Evolutionary conservation across 2,113 vertebrate species (phyloP).

Genomic region (Rhinopomastus cyanomelas): DNA sequence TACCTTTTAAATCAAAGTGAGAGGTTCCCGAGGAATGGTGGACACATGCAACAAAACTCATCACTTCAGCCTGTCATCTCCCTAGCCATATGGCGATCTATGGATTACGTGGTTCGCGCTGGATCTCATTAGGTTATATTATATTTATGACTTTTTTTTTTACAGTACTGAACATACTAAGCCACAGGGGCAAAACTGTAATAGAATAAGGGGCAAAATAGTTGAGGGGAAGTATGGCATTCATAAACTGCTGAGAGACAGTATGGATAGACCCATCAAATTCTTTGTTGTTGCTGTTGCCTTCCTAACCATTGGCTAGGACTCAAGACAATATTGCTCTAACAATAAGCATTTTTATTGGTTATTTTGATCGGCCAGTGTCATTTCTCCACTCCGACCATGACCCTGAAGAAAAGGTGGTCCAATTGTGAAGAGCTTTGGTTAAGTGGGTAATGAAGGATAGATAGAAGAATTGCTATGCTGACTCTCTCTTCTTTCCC

Average conservation of each 20-base stretch:
- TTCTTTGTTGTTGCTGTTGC: not conserved
- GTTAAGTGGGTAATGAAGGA: not conserved
- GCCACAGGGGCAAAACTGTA: not conserved
- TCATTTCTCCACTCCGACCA: not conserved
- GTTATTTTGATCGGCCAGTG: not conserved
- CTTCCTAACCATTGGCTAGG: not conserved
- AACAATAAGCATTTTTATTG: not conserved
- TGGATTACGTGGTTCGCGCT: not conserved
- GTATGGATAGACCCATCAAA: not conserved
- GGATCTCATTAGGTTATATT: slow-evolving; percentile 19
- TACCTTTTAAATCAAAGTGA: slow-evolving; percentile 38
- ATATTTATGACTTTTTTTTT: not conserved
- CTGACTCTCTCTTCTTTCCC: not conserved
- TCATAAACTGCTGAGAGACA: slow-evolving; percentile 54
- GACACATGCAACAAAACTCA: slow-evolving; percentile 15
- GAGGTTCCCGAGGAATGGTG: not conserved
- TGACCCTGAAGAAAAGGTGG: not conserved
- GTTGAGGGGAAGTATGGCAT: slow-evolving; percentile 7
- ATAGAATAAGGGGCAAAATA: slow-evolving; percentile 32
- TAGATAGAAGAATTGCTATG: not conserved
- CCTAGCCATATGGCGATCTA: not conserved
- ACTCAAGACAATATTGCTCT: not conserved
- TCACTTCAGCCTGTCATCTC: slow-evolving; percentile 40
- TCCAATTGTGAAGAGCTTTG: not conserved
- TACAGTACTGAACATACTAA: slow-evolving; percentile 37